These are phyloP conservation scores for Melanotaenia boesemani DNA, from an alignment of 2,797 vertebrate species.

Conservation along the genomic window DNA sequence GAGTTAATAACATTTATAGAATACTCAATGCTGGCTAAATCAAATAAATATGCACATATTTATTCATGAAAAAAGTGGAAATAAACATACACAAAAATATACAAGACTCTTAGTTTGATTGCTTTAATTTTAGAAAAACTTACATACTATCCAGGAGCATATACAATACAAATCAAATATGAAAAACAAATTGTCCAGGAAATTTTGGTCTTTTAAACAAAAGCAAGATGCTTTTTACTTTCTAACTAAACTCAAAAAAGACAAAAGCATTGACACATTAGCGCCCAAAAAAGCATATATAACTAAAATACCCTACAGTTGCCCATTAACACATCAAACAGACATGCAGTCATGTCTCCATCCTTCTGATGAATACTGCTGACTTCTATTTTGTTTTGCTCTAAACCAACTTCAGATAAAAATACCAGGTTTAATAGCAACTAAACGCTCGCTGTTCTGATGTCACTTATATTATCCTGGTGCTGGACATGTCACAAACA, in stretches of 20 bases:
- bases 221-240: background rate
- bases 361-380: constrained; percentile 9
- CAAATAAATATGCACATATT: background rate
- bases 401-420: background rate
- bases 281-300: background rate
- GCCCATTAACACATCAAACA: background rate
- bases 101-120: background rate
- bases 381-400: background rate
- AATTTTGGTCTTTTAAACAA: background rate
- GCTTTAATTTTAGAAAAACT: background rate
- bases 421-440: background rate
- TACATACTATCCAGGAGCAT: background rate
- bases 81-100: background rate
- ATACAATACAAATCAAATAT: too few species aligned
- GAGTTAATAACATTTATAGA: constrained; percentile 1
- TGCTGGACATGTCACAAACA: too few species aligned
- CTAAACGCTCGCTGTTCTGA: background rate
- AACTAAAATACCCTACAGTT: background rate
- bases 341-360: background rate
- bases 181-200: background rate
- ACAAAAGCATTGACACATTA: background rate
- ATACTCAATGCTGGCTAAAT: background rate
- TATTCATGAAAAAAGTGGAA: background rate
- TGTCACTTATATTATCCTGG: background rate
- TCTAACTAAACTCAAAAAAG: background rate